A percentile compares a stretch with the other conserved stretches of the same genome.
Conservation (phyloP, 2,888 invertebrate species). For the Labia minor region DNA sequence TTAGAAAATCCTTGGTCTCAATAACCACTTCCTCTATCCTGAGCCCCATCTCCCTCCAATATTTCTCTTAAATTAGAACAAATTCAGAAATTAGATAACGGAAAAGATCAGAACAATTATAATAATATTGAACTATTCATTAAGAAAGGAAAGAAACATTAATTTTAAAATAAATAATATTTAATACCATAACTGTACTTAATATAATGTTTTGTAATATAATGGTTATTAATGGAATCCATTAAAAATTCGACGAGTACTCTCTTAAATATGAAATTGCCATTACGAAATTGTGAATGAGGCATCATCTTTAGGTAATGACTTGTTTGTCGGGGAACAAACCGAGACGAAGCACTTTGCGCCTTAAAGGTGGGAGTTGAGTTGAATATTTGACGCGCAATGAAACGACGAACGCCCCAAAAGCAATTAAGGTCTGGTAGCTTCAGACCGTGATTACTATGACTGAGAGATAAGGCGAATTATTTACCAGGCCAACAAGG, state of each 20-base stretch:
- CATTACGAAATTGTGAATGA: not conserved
- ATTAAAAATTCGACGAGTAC: not conserved
- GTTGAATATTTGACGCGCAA: not conserved
- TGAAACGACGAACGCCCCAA: not conserved
- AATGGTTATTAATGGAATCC: not conserved
- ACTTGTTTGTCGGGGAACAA: not conserved
- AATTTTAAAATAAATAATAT: no score
- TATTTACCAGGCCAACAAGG: not conserved
- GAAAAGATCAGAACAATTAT: no score
- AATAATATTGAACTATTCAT: no score
- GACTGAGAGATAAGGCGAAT: not conserved
- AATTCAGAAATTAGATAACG: no score
- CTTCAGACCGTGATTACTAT: slow-evolving; percentile 1
- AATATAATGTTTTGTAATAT: no score
- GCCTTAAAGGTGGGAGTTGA: not conserved
- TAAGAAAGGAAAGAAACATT: no score
- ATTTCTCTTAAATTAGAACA: no score
- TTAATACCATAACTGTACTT: no score
- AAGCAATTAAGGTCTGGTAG: not conserved
- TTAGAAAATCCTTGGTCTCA: no score
- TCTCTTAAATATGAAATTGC: slow-evolving; percentile 3
- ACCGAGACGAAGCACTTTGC: not conserved
- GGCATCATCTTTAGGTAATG: slow-evolving; percentile 13
- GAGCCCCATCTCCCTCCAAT: no score
- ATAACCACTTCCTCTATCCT: no score